Evolutionary conservation across 37 sponge, comb jelly and placozoan species (phyloP).

Genomic region (Eunapius fragilis): DNA sequence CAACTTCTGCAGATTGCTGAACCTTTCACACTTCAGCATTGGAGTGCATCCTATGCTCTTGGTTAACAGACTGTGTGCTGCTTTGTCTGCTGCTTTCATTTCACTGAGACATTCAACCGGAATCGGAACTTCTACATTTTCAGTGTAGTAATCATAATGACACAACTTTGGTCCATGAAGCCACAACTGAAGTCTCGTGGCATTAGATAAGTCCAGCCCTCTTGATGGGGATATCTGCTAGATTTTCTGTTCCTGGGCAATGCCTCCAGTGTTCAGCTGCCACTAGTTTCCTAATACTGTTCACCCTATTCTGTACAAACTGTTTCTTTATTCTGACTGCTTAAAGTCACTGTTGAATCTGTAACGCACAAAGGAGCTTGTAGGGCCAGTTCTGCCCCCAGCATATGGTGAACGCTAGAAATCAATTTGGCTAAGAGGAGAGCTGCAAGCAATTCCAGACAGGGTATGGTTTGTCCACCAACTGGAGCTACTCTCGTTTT

Average conservation of each 20-base stretch:
- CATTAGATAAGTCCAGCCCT: background rate
- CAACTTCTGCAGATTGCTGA: background rate
- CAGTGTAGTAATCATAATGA: background rate
- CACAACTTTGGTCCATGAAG: background rate
- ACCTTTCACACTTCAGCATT: background rate
- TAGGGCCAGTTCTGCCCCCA: background rate
- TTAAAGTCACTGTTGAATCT: conserved; percentile 8
- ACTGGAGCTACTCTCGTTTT: conserved; percentile 18
- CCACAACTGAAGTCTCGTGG: background rate
- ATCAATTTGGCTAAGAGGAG: background rate
- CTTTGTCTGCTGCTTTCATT: background rate
- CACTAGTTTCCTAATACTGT: background rate
- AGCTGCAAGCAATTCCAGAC: background rate
- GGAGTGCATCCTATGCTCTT: too few species aligned
- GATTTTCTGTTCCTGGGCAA: conserved; percentile 10
- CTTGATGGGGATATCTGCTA: conserved; percentile 3
- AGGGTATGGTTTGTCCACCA: background rate
- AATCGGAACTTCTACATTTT: background rate
- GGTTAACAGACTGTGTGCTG: too few species aligned
- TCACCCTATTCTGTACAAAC: background rate
- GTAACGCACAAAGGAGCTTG: background rate
- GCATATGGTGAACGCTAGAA: background rate
- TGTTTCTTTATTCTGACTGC: background rate
- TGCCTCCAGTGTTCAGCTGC: background rate
- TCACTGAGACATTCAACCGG: conserved; percentile 8